Conservation (phyloP, 2,113 vertebrate genomes). For the Prietella phreatophila region DNA sequence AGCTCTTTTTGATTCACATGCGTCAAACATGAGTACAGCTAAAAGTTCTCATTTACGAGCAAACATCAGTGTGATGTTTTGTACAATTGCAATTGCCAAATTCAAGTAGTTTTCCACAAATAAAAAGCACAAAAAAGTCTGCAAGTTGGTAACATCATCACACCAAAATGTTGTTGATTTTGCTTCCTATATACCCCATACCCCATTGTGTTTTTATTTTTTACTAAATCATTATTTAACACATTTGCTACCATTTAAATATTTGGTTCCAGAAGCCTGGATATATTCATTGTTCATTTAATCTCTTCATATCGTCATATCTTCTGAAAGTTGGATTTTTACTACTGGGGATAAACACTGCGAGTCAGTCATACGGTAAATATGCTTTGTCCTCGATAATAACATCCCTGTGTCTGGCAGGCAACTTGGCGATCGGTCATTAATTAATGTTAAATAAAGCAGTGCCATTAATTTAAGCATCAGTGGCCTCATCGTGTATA, state of each 20-base stretch:
- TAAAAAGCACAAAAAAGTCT: no score
- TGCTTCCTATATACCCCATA: background rate
- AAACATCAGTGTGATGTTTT: no score
- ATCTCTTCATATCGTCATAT: no score
- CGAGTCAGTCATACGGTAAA: constrained; percentile 14
- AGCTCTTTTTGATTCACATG: no score
- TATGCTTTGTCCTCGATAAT: constrained; percentile 40
- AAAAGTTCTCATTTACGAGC: no score
- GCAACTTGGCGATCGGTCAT: constrained; percentile 49
- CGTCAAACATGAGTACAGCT: no score
- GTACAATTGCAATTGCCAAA: no score
- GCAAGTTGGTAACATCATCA: no score
- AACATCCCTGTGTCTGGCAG: constrained; percentile 35
- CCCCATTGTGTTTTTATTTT: background rate
- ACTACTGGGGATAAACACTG: background rate
- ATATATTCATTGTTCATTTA: background rate
- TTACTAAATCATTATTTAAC: background rate
- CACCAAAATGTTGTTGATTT: no score
- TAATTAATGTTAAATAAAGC: constrained; percentile 43
- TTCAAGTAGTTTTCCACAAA: no score
- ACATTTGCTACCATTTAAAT: background rate
- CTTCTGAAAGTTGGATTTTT: background rate
- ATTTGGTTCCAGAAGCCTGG: background rate
- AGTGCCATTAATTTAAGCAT: constrained; percentile 15
- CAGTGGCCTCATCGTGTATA: background rate